Evolutionary conservation across 1,140 invertebrate species (phyloP), one percentile per base, ranked within the genome.

Genomic region (Bathynomus jamesi): DNA sequence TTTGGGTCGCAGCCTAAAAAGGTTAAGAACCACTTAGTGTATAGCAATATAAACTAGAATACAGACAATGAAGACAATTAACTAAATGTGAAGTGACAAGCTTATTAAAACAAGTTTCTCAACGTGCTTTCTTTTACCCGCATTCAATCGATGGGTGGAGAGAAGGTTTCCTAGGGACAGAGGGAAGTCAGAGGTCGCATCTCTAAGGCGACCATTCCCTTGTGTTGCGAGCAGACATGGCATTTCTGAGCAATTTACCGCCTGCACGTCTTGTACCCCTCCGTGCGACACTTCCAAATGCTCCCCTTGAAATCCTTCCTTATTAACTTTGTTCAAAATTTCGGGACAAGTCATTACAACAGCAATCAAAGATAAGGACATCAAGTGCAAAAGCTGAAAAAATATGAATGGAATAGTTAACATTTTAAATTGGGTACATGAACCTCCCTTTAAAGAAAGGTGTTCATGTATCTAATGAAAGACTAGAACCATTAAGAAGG

Each of bases 341-440:
- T 53, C 40, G 2, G 40, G 40, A 65, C 17, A 64, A 60, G 28
- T 67, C 78, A 90, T 85, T n/a, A 90, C 85, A n/a, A 90, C 85
- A 3, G 88, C 89, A 68, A 91, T 80, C 69, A 90, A 85, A 63
- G 87, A 87, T 53, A 92, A 78, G 0, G 88, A 87, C 73, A 91
- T 79, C 66, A 91, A 84, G 76, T 91, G 89, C 27, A 91, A 80
- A 80, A 90, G 85, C 90, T 91, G 78, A 8, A 83, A 82, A 78
- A 70, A 71, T 75, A 70, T 67, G 32, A 78, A 71, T n/a, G n/a
- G n/a, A n/a, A n/a, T n/a, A n/a, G n/a, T n/a, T n/a, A n/a, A n/a
- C n/a, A n/a, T n/a, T n/a, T n/a, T n/a, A n/a, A n/a, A n/a, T n/a
- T n/a, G n/a, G 13, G 31, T 73, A 32, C 21, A n/a, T 7, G 3